Evolutionary conservation across 2,797 vertebrate genomes (phyloP).

Genomic region (Pseudotriccus pelzelni): DNA sequence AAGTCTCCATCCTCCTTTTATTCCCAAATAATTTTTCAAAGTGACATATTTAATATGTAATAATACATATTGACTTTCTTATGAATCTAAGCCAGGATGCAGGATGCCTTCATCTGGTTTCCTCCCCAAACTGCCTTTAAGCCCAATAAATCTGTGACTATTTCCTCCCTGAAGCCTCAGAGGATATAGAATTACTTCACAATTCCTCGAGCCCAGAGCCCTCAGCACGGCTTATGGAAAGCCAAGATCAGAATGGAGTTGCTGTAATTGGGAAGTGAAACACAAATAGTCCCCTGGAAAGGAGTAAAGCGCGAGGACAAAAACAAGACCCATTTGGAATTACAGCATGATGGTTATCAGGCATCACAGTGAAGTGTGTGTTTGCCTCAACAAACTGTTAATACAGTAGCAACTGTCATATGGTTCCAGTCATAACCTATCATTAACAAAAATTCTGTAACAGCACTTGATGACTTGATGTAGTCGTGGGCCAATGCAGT

Average conservation of each 20-base stretch:
- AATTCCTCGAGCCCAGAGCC: not conserved
- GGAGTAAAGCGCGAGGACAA: not conserved
- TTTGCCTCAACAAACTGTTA: conserved; percentile 9
- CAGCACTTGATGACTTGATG: not conserved
- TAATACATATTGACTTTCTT: conserved; percentile 6
- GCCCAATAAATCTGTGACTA: conserved; percentile 56
- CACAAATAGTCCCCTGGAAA: conserved; percentile 21
- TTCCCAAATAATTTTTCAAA: conserved; percentile 6
- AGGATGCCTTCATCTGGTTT: conserved; percentile 53
- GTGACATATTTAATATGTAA: conserved; percentile 22
- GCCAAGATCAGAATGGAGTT: conserved; percentile 26
- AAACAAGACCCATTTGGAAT: not conserved
- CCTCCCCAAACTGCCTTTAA: conserved; percentile 9
- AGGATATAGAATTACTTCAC: conserved; percentile 63
- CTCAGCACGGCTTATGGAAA: conserved; percentile 29
- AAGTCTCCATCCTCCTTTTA: not conserved
- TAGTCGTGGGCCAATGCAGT: not conserved
- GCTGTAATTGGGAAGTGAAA: conserved; percentile 31
- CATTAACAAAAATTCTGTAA: not conserved
- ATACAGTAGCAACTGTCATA: conserved; percentile 6
- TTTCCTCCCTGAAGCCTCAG: conserved; percentile 53
- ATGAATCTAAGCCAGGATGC: conserved; percentile 40
- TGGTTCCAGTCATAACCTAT: not conserved
- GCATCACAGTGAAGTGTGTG: not conserved
- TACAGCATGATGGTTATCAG: not conserved